These are phyloP conservation scores for Cerceris rybyensis DNA, from an alignment of 2,888 invertebrate genomes.

Conservation along the genomic window DNA sequence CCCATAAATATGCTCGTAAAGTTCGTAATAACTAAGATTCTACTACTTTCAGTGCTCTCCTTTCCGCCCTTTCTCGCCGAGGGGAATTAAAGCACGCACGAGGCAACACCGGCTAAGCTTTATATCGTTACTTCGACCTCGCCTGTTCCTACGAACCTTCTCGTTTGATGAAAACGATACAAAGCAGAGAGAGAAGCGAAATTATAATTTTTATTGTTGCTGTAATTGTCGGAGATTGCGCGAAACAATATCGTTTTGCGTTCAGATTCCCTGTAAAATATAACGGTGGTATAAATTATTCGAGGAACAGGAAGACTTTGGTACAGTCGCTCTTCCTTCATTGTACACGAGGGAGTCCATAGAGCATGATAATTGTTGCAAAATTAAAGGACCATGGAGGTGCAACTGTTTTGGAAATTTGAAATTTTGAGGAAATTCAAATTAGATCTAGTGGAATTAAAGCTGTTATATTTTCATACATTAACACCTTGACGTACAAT, in stretches of 20 bases:
- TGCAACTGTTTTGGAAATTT: too few relatives aligned
- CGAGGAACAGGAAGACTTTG: too few relatives aligned
- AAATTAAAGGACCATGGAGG: too few relatives aligned
- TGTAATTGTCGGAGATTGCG: slow-evolving; percentile 6
- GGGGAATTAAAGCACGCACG: neutral
- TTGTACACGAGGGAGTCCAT: too few relatives aligned
- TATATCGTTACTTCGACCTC: slow-evolving; percentile 13
- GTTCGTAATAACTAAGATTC: slow-evolving; percentile 1
- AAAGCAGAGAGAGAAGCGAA: slow-evolving; percentile 16
- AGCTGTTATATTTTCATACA: too few relatives aligned
- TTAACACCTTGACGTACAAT: too few relatives aligned
- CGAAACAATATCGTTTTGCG: neutral
- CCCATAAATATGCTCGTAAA: slow-evolving; percentile 20
- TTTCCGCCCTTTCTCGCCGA: neutral
- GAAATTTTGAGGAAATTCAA: too few relatives aligned
- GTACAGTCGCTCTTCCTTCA: too few relatives aligned
- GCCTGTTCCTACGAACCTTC: slow-evolving; percentile 3
- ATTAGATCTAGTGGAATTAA: too few relatives aligned
- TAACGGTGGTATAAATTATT: too few relatives aligned
- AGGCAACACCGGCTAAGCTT: slow-evolving; percentile 10
- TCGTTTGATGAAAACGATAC: slow-evolving; percentile 12
- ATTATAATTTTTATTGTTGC: slow-evolving; percentile 14
- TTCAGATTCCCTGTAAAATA: neutral
- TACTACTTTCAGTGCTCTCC: neutral
- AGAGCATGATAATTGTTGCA: too few relatives aligned